Percentiles rank a stretch among this genome's conserved stretches.
These are phyloP conservation scores for Nephrocerus scutellatus DNA, from an alignment of 2,888 invertebrate species.

Conservation along the genomic window DNA sequence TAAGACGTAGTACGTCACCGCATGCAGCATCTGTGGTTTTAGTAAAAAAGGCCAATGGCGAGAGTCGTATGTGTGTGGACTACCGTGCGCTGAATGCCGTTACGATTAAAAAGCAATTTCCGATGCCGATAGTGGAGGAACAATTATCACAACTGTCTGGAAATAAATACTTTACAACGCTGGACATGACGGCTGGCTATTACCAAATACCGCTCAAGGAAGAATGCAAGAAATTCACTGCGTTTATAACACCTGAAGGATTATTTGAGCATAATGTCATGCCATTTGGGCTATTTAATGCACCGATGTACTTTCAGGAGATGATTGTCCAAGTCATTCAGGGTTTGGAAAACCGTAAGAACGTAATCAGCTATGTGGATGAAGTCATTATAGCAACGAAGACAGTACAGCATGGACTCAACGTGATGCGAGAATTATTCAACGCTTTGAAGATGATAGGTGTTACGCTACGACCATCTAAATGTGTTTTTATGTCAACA, in stretches of 20 bases:
- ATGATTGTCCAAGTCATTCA: conserved; percentile 20
- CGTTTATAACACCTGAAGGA: conserved; percentile 33
- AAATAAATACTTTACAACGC: conserved; percentile 25
- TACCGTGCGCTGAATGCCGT: conserved; percentile 12
- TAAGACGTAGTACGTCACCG: conserved; percentile 13
- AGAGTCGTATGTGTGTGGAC: conserved; percentile 19
- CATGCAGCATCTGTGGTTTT: conserved; percentile 18
- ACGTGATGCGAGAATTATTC: conserved; percentile 6
- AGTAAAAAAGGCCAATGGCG: conserved; percentile 16
- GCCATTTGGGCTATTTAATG: conserved; percentile 37
- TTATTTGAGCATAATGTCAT: conserved; percentile 31
- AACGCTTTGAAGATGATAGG: conserved; percentile 7
- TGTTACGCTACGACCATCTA: conserved; percentile 14
- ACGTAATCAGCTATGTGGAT: conserved; percentile 13
- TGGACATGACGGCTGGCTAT: conserved; percentile 32
- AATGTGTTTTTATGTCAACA: conserved; percentile 11
- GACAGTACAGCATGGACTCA: conserved; percentile 1
- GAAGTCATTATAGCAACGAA: conserved; percentile 6
- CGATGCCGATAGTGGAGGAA: conserved; percentile 16
- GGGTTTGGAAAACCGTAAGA: neutral
- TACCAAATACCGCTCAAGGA: conserved; percentile 23
- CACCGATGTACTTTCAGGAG: conserved; percentile 32
- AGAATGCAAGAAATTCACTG: conserved; percentile 29
- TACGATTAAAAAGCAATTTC: conserved; percentile 12
- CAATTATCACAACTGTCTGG: conserved; percentile 20